Base-by-base conservation (phyloP, 2,797 vertebrate species). In the Epinephelus malabaricus region DNA sequence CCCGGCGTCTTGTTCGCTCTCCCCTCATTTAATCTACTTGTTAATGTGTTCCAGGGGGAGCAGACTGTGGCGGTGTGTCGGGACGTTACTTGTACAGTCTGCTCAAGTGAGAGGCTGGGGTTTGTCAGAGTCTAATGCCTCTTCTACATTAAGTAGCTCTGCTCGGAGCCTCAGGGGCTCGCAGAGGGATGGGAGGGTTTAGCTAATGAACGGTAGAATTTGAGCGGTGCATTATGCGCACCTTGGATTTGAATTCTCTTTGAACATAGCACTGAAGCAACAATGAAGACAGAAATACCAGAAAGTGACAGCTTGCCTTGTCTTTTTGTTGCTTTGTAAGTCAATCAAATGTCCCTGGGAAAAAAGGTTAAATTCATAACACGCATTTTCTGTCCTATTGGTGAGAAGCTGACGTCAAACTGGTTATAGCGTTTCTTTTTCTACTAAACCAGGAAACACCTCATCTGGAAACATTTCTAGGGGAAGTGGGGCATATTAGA, bases 21-120 rank as follows among this genome's bases (percentile, higher is more conserved):
- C 34, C 34, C 60, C 75, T 81, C 59, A 53, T 70, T 84, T 84
- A 81, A 85, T 83, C 79, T 81, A 18, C 5, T 40, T 59, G 74
- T 73, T 79, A 74, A 40, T 62, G 70, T 40, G 30, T 25, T 81
- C 63, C 56, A 1, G 18, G 34, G 65, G 74, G 73, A 82, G 76
- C 68, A 46, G 64, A 21, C 3, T 9, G 55, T 17, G 40, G 70
- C 14, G 13, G 59, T 21, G 47, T 34, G 64, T 59, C 60, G 49
- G 70, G 68, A 67, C 53, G 34, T 56, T 65, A 25, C 76, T 54
- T 25, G 63, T 65, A 68, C 81, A 68, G 50, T 38, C 25, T 65
- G 77, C 62, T 80, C 50, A 6, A 60, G 73, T 46, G 51, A 63
- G 74, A 69, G 65, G 23, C 25, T 12, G 55, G 27, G 59, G 43